A percentile compares a stretch with the other conserved stretches of the same genome.
Evolutionary conservation across 2,888 invertebrate species (phyloP).

Genomic region (Halocaridina rubra): DNA sequence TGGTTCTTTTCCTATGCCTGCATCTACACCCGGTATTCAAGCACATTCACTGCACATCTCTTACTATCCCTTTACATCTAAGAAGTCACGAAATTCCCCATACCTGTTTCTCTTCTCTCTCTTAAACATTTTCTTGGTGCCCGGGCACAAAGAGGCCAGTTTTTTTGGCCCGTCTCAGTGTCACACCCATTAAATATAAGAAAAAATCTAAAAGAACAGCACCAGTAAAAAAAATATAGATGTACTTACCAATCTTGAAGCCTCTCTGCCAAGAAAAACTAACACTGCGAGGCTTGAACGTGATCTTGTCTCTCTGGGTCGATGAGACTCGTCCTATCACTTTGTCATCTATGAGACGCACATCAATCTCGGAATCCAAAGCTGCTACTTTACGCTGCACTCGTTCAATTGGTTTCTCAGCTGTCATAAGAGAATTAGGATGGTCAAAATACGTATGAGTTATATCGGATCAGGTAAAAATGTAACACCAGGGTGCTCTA

Average conservation of each 20-base stretch:
- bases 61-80: too few relatives aligned
- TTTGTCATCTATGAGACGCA: constrained; percentile 72
- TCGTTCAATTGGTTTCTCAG: constrained; percentile 66
- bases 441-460: too few relatives aligned
- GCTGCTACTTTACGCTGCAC: constrained; percentile 72
- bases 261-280: constrained; percentile 95
- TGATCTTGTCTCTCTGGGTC: constrained; percentile 74
- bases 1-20: too few relatives aligned
- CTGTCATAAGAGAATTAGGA: not conserved
- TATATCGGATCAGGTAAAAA: too few relatives aligned
- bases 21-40: too few relatives aligned
- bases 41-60: too few relatives aligned
- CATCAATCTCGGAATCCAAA: constrained; percentile 77
- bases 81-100: too few relatives aligned
- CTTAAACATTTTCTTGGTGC: too few relatives aligned
- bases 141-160: too few relatives aligned
- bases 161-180: too few relatives aligned
- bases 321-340: constrained; percentile 77
- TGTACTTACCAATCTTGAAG: constrained; percentile 78
- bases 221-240: not conserved
- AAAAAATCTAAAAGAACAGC: not conserved
- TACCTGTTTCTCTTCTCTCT: too few relatives aligned
- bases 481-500: too few relatives aligned
- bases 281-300: constrained; percentile 81
- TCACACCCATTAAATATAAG: not conserved